These are phyloP conservation scores for Lagria hirta DNA, from an alignment of 2,888 invertebrate species.

Conservation along the genomic window DNA sequence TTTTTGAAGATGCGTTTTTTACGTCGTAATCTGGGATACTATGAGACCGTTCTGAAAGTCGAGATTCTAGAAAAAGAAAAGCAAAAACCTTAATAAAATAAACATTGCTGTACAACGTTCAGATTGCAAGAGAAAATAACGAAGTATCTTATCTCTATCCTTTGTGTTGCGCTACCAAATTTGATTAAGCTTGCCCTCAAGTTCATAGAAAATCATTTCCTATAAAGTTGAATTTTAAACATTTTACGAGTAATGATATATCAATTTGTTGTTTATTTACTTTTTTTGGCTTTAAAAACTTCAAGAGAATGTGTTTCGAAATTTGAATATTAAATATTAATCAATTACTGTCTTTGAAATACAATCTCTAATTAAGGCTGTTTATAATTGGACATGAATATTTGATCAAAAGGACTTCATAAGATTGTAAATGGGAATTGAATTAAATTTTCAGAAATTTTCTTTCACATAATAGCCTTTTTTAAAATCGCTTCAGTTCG, in stretches of 20 bases:
- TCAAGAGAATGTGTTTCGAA: slow-evolving; percentile 5
- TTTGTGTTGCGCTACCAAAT: slow-evolving; percentile 16
- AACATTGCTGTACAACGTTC: slow-evolving; percentile 25
- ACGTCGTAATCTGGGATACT: slow-evolving; percentile 29
- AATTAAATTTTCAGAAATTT: slow-evolving; percentile 8
- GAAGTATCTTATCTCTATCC: slow-evolving; percentile 23
- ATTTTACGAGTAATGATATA: slow-evolving; percentile 11
- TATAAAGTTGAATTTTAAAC: slow-evolving; percentile 13
- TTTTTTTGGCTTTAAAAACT: slow-evolving; percentile 9
- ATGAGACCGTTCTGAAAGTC: slow-evolving; percentile 30
- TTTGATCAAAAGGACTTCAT: slow-evolving; percentile 8
- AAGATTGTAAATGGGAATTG: slow-evolving; percentile 2
- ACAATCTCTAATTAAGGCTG: slow-evolving; percentile 14
- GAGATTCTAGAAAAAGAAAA: slow-evolving; percentile 25
- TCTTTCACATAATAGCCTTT: no score
- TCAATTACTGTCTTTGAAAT: slow-evolving; percentile 14
- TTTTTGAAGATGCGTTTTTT: slow-evolving; percentile 25
- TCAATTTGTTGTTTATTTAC: slow-evolving; percentile 5
- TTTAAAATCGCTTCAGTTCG: no score
- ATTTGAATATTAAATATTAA: slow-evolving; percentile 19
- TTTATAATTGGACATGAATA: slow-evolving; percentile 18
- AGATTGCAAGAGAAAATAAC: slow-evolving; percentile 25
- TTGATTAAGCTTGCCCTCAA: slow-evolving; percentile 21
- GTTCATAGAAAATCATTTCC: slow-evolving; percentile 2
- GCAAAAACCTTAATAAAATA: slow-evolving; percentile 30